These are phyloP conservation scores for Megalurothrips usitatus DNA, from an alignment of 2,888 invertebrate genomes.

Conservation along the genomic window DNA sequence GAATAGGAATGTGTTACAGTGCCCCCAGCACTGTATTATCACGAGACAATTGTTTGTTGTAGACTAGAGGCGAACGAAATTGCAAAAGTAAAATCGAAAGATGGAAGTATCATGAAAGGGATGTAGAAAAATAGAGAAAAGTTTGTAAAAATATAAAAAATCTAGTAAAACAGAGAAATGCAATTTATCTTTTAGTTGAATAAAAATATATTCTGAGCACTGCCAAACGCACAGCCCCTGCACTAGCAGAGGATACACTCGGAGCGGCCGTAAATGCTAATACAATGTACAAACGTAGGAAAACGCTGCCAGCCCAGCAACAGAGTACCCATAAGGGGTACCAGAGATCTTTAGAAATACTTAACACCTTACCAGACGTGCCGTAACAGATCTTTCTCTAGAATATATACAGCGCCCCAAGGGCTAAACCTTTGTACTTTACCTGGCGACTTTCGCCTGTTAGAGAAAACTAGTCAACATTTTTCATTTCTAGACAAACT, in stretches of 20 bases:
- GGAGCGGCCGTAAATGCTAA: not conserved
- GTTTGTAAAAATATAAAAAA: conserved; percentile 26
- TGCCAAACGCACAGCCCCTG: not conserved
- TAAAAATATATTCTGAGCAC: not conserved
- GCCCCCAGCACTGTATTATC: conserved; percentile 12
- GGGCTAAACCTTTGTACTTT: conserved; percentile 9
- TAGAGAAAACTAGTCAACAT: not conserved
- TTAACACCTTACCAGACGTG: not conserved
- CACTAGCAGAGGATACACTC: not conserved
- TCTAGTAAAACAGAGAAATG: not conserved
- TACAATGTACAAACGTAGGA: not conserved
- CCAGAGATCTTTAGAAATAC: conserved; percentile 16
- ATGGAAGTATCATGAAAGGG: conserved; percentile 4
- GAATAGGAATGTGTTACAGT: conserved; percentile 7
- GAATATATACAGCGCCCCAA: conserved; percentile 8
- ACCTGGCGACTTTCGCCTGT: not conserved
- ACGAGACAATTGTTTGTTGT: not conserved
- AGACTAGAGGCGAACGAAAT: conserved; percentile 21
- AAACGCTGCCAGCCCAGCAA: not conserved
- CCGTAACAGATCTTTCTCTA: conserved; percentile 14
- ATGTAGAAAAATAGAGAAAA: conserved; percentile 12
- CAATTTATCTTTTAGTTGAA: not conserved
- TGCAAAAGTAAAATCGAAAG: not conserved
- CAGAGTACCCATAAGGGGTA: not conserved
- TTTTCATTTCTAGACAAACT: not conserved